Conservation (phyloP, 2,888 invertebrate species). For the Antitype chi region DNA sequence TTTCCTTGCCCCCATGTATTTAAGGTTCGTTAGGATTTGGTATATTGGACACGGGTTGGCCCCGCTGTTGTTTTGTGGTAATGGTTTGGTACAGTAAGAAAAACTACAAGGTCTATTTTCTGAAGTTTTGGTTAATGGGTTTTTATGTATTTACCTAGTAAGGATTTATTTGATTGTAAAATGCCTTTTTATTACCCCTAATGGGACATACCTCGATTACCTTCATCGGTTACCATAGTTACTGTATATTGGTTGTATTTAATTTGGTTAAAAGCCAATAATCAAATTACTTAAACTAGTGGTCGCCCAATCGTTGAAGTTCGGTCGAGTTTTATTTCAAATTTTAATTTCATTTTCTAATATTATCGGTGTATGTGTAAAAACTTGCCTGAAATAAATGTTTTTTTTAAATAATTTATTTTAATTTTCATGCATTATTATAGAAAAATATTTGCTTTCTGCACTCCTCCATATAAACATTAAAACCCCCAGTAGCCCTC, state of each 20-base stretch:
- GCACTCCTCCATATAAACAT: too few species aligned
- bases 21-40: constrained; percentile 20
- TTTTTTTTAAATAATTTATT: too few species aligned
- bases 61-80: neutral
- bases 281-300: too few species aligned
- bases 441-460: too few species aligned
- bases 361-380: too few species aligned
- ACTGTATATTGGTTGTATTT: neutral
- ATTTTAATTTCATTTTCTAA: too few species aligned
- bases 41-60: constrained; percentile 3
- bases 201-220: neutral
- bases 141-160: neutral
- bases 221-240: neutral
- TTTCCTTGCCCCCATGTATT: neutral
- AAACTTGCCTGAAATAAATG: too few species aligned
- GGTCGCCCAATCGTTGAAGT: too few species aligned
- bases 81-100: neutral
- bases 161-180: neutral
- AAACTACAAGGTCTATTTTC: neutral
- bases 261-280: neutral
- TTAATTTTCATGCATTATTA: too few species aligned
- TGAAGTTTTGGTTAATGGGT: neutral
- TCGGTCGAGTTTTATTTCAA: too few species aligned
- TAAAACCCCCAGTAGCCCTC: too few species aligned
- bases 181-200: neutral